Conservation (phyloP, 2,797 vertebrate genomes). For the Agapornis canus region DNA sequence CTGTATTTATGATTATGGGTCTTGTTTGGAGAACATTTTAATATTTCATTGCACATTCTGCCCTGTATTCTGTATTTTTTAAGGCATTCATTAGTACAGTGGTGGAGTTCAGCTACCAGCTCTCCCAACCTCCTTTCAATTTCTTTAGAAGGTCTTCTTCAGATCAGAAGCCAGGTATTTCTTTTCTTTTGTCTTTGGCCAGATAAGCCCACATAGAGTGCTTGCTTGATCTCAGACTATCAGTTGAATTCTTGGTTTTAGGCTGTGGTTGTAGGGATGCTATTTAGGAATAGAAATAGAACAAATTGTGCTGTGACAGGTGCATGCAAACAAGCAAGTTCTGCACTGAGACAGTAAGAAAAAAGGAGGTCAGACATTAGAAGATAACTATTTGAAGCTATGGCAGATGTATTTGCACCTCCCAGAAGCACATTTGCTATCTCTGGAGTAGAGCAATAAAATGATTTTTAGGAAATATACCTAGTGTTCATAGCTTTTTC, state of each 20-base stretch:
- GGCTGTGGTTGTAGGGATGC: background rate
- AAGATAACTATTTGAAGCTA: background rate
- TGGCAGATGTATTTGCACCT: background rate
- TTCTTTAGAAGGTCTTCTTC: background rate
- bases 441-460: background rate
- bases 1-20: background rate
- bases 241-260: background rate
- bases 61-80: background rate
- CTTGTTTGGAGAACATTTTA: background rate
- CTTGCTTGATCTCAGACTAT: background rate
- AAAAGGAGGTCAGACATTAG: background rate
- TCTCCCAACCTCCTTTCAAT: background rate
- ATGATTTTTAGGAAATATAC: background rate
- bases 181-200: background rate
- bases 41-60: background rate
- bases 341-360: background rate
- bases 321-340: background rate
- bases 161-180: background rate
- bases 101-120: background rate
- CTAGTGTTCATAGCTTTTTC: background rate
- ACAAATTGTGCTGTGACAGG: background rate
- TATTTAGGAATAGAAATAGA: background rate
- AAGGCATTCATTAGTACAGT: background rate
- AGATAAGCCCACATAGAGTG: background rate
- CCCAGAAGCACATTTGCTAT: background rate